Conservation (phyloP, 2,888 invertebrate genomes). For the Diloba caeruleocephala region DNA sequence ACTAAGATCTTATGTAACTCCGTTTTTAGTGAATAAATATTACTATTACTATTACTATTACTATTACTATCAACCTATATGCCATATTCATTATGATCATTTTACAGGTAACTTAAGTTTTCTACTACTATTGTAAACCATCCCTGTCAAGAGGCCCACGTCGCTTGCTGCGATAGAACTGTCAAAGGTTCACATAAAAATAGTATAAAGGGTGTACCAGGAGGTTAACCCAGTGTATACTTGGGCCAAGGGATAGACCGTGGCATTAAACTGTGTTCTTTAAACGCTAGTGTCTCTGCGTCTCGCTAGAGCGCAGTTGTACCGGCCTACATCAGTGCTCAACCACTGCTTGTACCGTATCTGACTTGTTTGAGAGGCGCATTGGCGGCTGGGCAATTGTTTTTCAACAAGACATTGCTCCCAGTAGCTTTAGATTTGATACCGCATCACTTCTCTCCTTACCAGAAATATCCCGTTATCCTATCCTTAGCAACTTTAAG, state of each 20-base stretch:
- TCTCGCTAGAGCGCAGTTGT: slow-evolving; percentile 67
- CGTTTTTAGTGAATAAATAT: no score
- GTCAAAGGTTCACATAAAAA: slow-evolving; percentile 76
- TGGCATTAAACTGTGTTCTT: slow-evolving; percentile 63
- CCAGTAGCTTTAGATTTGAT: slow-evolving; percentile 71
- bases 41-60: no score
- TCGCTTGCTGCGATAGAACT: slow-evolving; percentile 72
- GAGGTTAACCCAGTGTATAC: slow-evolving; percentile 75
- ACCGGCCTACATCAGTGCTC: slow-evolving; percentile 80
- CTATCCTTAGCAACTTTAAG: not conserved
- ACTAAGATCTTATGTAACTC: no score
- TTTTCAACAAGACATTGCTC: slow-evolving; percentile 87
- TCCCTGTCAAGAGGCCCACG: slow-evolving; percentile 80
- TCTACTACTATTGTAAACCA: slow-evolving; percentile 43
- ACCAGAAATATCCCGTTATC: not conserved
- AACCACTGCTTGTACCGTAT: slow-evolving; percentile 83
- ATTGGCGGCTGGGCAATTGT: slow-evolving; percentile 84
- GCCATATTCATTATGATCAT: slow-evolving; percentile 54
- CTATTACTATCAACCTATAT: slow-evolving; percentile 7
- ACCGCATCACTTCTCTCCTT: slow-evolving; percentile 34
- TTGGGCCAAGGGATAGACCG: slow-evolving; percentile 81
- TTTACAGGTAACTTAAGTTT: slow-evolving; percentile 77
- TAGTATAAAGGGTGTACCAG: slow-evolving; percentile 79
- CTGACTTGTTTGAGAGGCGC: slow-evolving; percentile 73
- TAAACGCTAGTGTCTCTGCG: slow-evolving; percentile 66